Base-by-base conservation (phyloP, 1,140 invertebrate genomes). In the Drosophila biarmipes region DNA sequence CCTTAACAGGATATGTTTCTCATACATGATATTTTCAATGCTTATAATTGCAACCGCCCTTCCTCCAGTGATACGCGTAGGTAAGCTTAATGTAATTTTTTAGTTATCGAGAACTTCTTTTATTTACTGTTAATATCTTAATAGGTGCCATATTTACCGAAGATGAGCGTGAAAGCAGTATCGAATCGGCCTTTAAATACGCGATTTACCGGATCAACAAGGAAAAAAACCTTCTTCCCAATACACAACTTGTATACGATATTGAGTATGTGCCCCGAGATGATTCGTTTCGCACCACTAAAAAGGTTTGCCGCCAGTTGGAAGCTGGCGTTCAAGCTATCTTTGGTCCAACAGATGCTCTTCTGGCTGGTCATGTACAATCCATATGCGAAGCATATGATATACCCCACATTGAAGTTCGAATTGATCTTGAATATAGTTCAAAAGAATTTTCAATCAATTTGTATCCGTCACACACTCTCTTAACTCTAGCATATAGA, bases 121-220 rank as follows among this genome's bases (percentile, higher is more conserved):
- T 24, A 54, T 24, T n/a, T 24, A 14, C 34, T 17, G 1, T 34
- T 54, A 3, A 1, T 10, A 21, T 31, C 49, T 42, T 8, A 0
- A 15, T 29, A 87, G 97, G 97, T 78, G 97, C 96, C n/a, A 96
- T 98, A 66, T 98, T 98, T 92, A 97, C 96, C 0, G 96, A 98
- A 82, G 96, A 98, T 73, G 95, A 97, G 75, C 95, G 96, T 73
- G 96, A 97, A 71, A 96, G 96, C 69, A 96, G 95, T 59, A 94
- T 95, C 0, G 97, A 98, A 91, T 92, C 97, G 59, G 96, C 97
- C 3, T 98, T 98, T 92, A 98, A 98, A 84, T 98, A 98, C 92
- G 97, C 97, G 2, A 96, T 98, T 2, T 98, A 98, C 92, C 95
- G 96, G 53, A 97, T 98, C 57, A 98, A 98, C 92, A 97, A 97